Evolutionary conservation across 2,113 vertebrate genomes (phyloP), one percentile per base, ranked within the genome.

Genomic region (Girardinichthys multiradiatus): DNA sequence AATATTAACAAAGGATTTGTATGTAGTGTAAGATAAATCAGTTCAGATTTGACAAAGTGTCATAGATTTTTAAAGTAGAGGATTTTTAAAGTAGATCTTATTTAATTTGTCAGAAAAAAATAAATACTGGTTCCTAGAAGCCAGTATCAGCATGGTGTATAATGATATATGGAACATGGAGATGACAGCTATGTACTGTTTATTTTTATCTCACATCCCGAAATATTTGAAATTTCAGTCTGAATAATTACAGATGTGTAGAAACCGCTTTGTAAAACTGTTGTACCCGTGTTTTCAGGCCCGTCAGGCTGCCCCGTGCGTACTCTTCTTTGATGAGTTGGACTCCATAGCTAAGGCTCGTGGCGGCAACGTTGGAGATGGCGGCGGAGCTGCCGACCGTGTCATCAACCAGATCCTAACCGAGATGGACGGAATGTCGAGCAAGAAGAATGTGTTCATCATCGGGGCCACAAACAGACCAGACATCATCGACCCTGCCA

Each of bases 331-430:
- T 77, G 98, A 99, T 85, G 98, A 99, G 87, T 90, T 99, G 86
- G 98, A 99, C 91, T 99, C 97, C 64, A 99, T 99, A 12, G 98
- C 98, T 12, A 99, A 99, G 92, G 98, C 98, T 70, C 96, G 98
- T 77, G 97, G 98, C 14, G 98, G 98, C 58, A 99, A 98, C 11
- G 96, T 97, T 0, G 98, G 97, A 0, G 98, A 99, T 1, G 98
- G 97, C 0, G 97, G 98, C 0, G 98, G 97, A 39, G 98, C 98
- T 0, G 98, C 98, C 0, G 98, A 99, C 86, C 92, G 98, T 35
- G 97, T 99, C 84, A 99, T 99, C 91, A 99, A 99, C 94, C 98
- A 99, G 93, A 99, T 99, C 79, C 93, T 99, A 81, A 99, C 97
- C 0, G 98, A 99, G 93, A 99, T 99, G 98, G 98, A 99, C 0